These are phyloP conservation scores for Atta colombica DNA, from an alignment of 1,140 invertebrate species.

Conservation along the genomic window DNA sequence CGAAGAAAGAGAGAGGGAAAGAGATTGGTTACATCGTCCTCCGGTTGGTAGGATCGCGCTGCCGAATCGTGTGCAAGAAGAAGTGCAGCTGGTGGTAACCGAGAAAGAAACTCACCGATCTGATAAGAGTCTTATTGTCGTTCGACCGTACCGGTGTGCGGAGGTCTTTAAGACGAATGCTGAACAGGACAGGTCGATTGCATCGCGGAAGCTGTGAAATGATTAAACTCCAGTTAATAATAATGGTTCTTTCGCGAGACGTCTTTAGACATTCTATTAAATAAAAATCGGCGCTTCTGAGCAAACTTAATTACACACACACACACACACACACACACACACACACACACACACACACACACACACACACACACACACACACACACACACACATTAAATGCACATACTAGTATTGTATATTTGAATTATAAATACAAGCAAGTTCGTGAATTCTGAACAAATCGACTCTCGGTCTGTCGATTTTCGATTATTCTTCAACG, in stretches of 20 bases:
- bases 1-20: background rate
- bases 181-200: conserved; percentile 28
- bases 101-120: conserved; percentile 53
- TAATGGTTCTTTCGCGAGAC: background rate
- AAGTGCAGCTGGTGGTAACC: conserved; percentile 43
- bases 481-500: background rate
- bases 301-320: background rate
- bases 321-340: background rate
- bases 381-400: background rate
- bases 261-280: background rate
- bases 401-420: background rate
- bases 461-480: background rate
- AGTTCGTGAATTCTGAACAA: background rate
- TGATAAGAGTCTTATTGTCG: conserved; percentile 54
- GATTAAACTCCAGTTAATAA: conserved; percentile 41
- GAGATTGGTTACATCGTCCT: conserved; percentile 55
- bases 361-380: background rate
- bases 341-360: no score
- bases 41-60: conserved; percentile 15
- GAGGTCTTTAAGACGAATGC: conserved; percentile 2
- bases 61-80: conserved; percentile 8
- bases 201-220: conserved; percentile 23
- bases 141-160: background rate
- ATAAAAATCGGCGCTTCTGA: background rate
- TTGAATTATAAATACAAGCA: background rate